Evolutionary conservation across 2,797 vertebrate genomes (phyloP), one percentile per base, ranked within the genome.

Genomic region (Labeo calbasu): DNA sequence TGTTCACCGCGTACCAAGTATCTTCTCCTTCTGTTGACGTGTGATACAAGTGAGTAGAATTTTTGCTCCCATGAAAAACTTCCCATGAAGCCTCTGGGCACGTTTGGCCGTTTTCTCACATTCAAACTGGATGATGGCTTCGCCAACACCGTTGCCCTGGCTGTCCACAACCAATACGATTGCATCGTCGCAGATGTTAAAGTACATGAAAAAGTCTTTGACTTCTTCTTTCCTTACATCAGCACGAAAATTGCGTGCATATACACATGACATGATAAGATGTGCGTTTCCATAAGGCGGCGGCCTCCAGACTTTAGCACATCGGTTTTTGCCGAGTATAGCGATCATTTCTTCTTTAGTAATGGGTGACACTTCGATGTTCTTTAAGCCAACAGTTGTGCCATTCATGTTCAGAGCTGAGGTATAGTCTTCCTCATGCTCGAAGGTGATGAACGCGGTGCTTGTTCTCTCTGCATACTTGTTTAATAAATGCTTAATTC

Each of bases 81-180:
- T 90, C 0, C 95, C 93, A 57, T 96, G 94, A 72, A 95, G 91
- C 81, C 82, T 91, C 84, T 94, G 94, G 55, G 96, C 96, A 90
- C 92, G 91, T 77, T 86, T 82, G 1, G 96, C 96, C 13, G 91
- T 87, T 75, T 94, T 93, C 86, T 95, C 94, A 21, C 94, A 95
- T 70, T 91, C 89, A 70, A 98, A 97, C 86, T 91, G 94, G 77
- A 98, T 92, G 83, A 98, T 86, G 0, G 96, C 97, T 93, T 99
- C 96, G 13, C 97, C 97, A 3, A 95, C 91, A 36, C 96, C 90
- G 68, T 92, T 89, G 25, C 97, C 96, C 71, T 95, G 89, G 28
- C 91, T 88, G 88, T 97, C 95, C 63, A 79, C 84, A n/a, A 98
- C 92, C 88, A 98, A 89, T 40, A 77, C 84, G 84, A 99, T 95